Evolutionary conservation across 2,113 vertebrate species (phyloP).

Genomic region (Erpornis zantholeuca): DNA sequence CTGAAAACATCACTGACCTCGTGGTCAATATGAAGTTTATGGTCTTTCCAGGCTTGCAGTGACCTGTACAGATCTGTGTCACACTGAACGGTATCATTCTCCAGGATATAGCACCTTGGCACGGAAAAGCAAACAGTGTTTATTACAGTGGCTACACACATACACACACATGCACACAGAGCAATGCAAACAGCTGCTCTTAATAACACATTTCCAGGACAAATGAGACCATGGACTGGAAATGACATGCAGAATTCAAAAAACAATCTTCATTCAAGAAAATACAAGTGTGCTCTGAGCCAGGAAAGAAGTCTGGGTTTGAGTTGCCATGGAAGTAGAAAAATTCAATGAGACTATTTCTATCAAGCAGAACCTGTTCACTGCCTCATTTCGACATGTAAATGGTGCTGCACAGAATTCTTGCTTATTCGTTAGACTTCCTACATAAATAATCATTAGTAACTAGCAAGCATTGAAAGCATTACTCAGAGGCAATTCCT

Average conservation of each 20-base stretch:
- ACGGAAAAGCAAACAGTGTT: neutral
- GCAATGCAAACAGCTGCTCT: neutral
- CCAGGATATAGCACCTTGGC: conserved; percentile 91
- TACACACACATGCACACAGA: neutral
- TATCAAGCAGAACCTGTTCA: neutral
- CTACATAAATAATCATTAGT: neutral
- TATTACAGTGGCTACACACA: neutral
- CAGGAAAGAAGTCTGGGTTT: neutral
- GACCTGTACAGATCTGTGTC: conserved; percentile 92
- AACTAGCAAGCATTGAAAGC: neutral
- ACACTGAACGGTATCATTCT: conserved; percentile 92
- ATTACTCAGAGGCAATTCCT: neutral
- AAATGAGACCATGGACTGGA: neutral
- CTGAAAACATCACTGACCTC: conserved; percentile 76
- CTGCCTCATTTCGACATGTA: neutral
- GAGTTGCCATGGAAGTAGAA: neutral
- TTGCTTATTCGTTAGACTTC: neutral
- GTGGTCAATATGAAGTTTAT: conserved; percentile 94
- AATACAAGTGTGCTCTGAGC: neutral
- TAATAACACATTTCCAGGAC: neutral
- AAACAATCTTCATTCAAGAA: neutral
- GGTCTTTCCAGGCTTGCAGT: conserved; percentile 96
- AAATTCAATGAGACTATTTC: neutral
- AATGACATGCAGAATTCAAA: neutral
- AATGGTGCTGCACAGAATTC: neutral